Conservation (phyloP, 2,888 invertebrate genomes). For the Drosophila paucipuncta region DNA sequence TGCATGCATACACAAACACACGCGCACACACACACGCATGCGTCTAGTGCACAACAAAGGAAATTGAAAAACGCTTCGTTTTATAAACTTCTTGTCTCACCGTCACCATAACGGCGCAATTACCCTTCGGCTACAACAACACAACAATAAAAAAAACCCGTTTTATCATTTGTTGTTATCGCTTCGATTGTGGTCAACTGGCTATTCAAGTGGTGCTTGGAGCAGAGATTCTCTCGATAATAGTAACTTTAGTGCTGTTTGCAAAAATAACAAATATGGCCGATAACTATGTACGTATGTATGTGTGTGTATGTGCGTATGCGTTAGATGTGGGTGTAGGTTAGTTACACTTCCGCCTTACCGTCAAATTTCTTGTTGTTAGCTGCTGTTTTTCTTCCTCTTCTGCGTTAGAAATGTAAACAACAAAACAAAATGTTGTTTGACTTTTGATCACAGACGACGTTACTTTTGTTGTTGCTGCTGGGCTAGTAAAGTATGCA, state of each 20-base stretch:
- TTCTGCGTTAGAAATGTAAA: conserved; percentile 12
- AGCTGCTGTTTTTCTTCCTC: conserved; percentile 12
- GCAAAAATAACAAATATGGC: conserved; percentile 67
- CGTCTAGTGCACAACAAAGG: conserved; percentile 37
- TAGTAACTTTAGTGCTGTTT: conserved; percentile 54
- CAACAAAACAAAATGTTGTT: background rate
- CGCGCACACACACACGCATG: background rate
- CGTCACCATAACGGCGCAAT: conserved; percentile 28
- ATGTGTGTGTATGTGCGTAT: background rate
- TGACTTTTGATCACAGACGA: conserved; percentile 13
- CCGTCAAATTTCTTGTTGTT: conserved; percentile 27
- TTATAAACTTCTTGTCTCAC: conserved; percentile 2
- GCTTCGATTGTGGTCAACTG: conserved; percentile 40
- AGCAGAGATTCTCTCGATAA: conserved; percentile 39
- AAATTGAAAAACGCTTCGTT: conserved; percentile 33
- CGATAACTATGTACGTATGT: conserved; percentile 2
- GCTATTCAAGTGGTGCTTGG: conserved; percentile 26
- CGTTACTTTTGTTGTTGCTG: conserved; percentile 14
- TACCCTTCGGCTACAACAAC: conserved; percentile 10
- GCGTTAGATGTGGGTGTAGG: conserved; percentile 48
- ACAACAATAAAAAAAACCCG: conserved; percentile 30
- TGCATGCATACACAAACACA: conserved; percentile 1
- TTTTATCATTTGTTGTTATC: conserved; percentile 42
- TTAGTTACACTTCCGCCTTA: conserved; percentile 59
- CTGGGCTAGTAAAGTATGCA: conserved; percentile 27